A percentile compares a stretch with the other conserved stretches of the same genome.
Conservation (phyloP, 2,888 invertebrate genomes). For the Phoenoteleia sp. region DNA sequence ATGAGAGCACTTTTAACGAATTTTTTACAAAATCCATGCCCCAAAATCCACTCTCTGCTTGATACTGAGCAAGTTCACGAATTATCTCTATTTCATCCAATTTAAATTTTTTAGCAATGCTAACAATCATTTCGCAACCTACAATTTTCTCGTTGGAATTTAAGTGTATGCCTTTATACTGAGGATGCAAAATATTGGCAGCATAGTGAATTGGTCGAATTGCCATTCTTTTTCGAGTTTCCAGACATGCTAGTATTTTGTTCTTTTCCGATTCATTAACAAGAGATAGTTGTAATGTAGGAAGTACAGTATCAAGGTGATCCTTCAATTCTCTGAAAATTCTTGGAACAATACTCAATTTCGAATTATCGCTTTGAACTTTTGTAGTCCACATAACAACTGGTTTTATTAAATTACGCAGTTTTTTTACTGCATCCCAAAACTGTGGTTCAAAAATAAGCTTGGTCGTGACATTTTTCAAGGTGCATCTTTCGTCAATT, state of each 20-base stretch:
- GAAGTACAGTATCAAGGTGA: not conserved
- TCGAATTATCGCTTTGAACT: conserved; percentile 3
- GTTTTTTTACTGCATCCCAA: conserved; percentile 34
- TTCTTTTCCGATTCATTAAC: conserved; percentile 9
- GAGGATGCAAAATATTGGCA: conserved; percentile 54
- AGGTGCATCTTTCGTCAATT: conserved; percentile 45
- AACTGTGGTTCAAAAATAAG: conserved; percentile 39
- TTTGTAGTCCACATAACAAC: conserved; percentile 8
- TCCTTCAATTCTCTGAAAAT: conserved; percentile 1
- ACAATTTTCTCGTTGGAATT: not conserved
- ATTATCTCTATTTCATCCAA: conserved; percentile 27
- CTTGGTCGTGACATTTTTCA: conserved; percentile 21
- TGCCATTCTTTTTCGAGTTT: conserved; percentile 28
- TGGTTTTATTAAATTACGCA: not conserved
- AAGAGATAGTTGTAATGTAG: not conserved
- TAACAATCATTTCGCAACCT: conserved; percentile 31
- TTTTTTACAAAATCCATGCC: conserved; percentile 31
- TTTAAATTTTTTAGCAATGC: conserved; percentile 36
- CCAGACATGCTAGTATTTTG: conserved; percentile 17
- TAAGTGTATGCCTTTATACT: conserved; percentile 42
- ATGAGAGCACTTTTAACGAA: conserved; percentile 23
- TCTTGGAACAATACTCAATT: conserved; percentile 10
- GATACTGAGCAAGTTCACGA: conserved; percentile 45
- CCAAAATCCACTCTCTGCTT: conserved; percentile 44
- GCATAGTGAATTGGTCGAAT: conserved; percentile 53